phyloP scores from a whole-genome alignment of 2,113 vertebrate genomes.

The Anolis sagrei region DNA sequence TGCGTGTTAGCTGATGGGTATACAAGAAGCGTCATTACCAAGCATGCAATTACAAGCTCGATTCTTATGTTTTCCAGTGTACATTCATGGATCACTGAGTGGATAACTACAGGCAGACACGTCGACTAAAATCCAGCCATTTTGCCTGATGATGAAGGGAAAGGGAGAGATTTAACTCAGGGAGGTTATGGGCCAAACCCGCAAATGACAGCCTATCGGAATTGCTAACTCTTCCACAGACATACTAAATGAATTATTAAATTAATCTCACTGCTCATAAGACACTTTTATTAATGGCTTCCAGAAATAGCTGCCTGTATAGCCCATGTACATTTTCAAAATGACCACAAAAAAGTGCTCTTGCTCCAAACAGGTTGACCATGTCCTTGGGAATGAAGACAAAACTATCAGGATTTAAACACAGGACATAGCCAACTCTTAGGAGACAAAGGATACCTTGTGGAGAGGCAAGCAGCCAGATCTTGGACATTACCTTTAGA shows the following conservation, averaged over 20 bases:
- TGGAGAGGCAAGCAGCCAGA: not conserved
- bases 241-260: constrained; percentile 9
- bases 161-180: not conserved
- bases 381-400: not conserved
- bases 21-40: not conserved
- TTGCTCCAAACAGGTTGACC: not conserved
- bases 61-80: not conserved
- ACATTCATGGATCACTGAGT: constrained; percentile 16
- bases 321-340: not conserved
- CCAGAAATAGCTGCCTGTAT: constrained; percentile 18
- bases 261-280: constrained; percentile 23
- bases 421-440: not conserved
- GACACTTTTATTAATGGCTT: constrained; percentile 40
- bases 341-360: not conserved
- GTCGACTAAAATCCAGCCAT: not conserved
- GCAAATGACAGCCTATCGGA: constrained; percentile 17
- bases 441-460: not conserved
- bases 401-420: not conserved
- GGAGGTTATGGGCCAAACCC: not conserved
- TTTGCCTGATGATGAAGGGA: not conserved
- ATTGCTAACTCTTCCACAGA: constrained; percentile 13
- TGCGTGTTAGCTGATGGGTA: not conserved
- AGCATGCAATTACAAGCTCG: not conserved
- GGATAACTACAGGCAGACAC: accelerated
- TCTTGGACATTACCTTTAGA: too few species aligned